phyloP scores from a whole-genome alignment of 2,888 invertebrate species.

The Microctonus hyperodae region DNA sequence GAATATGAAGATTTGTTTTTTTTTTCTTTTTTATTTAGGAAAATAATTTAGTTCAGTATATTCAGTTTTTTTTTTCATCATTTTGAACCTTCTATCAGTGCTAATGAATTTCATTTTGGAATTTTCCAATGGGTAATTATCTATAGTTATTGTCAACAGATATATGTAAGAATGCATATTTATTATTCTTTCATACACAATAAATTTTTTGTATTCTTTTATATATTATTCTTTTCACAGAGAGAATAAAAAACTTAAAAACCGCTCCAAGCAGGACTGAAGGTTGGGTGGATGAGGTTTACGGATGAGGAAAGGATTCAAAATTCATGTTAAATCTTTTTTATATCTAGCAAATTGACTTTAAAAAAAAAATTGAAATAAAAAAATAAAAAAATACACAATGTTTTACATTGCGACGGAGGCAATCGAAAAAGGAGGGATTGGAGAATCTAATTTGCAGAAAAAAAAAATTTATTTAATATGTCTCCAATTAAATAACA shows the following conservation, averaged over 20 bases:
- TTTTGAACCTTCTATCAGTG: conserved; percentile 42
- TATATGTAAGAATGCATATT: no score
- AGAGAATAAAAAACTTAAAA: conserved; percentile 39
- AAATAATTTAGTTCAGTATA: conserved; percentile 42
- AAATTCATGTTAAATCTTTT: conserved; percentile 46
- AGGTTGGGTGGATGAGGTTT: conserved; percentile 38
- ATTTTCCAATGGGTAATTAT: conserved; percentile 18
- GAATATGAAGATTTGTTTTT: background rate
- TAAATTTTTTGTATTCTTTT: background rate
- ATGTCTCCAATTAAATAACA: conserved; percentile 18
- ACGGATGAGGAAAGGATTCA: conserved; percentile 46
- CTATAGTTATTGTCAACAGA: conserved; percentile 37
- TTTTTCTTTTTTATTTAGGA: conserved; percentile 21
- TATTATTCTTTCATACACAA: no score
- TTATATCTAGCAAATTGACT: conserved; percentile 4
- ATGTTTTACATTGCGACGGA: conserved; percentile 24
- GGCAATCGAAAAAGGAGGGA: conserved; percentile 32
- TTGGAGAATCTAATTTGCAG: conserved; percentile 20
- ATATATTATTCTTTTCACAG: conserved; percentile 1
- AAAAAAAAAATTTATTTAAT: conserved; percentile 1
- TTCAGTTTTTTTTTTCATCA: conserved; percentile 50
- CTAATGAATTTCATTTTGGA: background rate
- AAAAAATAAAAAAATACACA: conserved; percentile 8
- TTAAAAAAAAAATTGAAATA: conserved; percentile 12
- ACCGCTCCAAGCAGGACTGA: conserved; percentile 58